Evolutionary conservation across 2,113 vertebrate species (phyloP).

Genomic region (Pogona vitticeps): DNA sequence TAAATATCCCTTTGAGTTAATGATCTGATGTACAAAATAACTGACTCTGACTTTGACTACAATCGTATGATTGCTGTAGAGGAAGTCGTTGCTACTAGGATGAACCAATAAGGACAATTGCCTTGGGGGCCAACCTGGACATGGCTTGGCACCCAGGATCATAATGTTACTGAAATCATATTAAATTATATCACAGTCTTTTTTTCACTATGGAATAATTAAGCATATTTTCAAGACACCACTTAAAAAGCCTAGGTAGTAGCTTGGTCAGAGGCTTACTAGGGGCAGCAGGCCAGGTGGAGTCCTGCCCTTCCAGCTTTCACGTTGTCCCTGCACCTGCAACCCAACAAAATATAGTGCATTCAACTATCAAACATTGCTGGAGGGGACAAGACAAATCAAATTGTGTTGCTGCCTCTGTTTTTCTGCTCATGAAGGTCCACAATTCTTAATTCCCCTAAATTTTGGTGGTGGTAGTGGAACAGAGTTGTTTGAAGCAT

Average conservation of each 20-base stretch:
- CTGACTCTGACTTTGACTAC: no score
- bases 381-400: not conserved
- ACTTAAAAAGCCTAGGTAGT: not conserved
- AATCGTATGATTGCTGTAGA: not conserved
- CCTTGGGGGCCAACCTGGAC: no score
- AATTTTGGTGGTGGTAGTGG: not conserved
- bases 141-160: not conserved
- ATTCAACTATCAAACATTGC: not conserved
- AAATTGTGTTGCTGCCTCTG: not conserved
- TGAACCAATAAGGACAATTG: not conserved
- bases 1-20: not conserved
- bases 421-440: not conserved
- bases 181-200: not conserved
- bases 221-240: not conserved
- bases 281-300: not conserved
- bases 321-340: not conserved
- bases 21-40: no score
- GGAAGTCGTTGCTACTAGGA: not conserved
- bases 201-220: not conserved
- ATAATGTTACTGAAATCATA: not conserved
- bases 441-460: no score
- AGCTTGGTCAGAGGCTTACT: not conserved
- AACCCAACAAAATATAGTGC: not conserved
- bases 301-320: not conserved
- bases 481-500: not conserved